Evolutionary conservation across 2,797 vertebrate species (phyloP), one percentile per base, ranked within the genome.

Genomic region (Crenuchus spilurus): DNA sequence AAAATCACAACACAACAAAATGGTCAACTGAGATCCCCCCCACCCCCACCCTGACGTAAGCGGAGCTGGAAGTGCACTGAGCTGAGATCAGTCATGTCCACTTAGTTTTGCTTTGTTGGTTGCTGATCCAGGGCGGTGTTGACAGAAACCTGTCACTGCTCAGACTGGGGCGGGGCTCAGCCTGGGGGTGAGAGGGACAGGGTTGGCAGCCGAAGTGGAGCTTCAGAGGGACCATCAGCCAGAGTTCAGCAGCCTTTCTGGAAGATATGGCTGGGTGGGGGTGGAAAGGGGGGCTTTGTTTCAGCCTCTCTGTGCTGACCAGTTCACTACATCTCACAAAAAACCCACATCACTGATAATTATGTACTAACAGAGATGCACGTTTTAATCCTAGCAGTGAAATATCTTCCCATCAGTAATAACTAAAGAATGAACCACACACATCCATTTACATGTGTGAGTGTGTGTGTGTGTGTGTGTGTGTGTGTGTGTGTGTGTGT

Each of bases 211-310:
- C 52, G 39, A 83, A 58, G 80, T 70, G 73, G 70, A 78, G 79
- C 78, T 84, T 83, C 87, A n/a, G 41, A 83, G 87, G 85, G 87
- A 90, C 80, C 30, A 63, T 76, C 80, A 85, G 62, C 16, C 76
- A 80, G 84, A 73, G 79, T 88, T 85, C 86, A 87, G n/a, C 20
- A 8, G 52, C 16, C 28, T 33, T 55, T 33, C 67, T 52, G 42
- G 55, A 33, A 78, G 81, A 26, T 20, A 20, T 22, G 46, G 26
- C 18, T 30, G 82, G 48, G 72, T 70, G 69, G 57, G 52, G 58
- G 2, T 62, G 39, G 54, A 63, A 48, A 60, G 9, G 33, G 65
- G 20, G 24, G 73, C 37, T 24, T 41, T 42, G 58, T 26, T 62
- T n/a, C 39, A n/a, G 18, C 20, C 20, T 22, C 33, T 2, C 18